Conservation (phyloP, 64 coral and sea anemone genomes). For the Montipora efflorescens region DNA sequence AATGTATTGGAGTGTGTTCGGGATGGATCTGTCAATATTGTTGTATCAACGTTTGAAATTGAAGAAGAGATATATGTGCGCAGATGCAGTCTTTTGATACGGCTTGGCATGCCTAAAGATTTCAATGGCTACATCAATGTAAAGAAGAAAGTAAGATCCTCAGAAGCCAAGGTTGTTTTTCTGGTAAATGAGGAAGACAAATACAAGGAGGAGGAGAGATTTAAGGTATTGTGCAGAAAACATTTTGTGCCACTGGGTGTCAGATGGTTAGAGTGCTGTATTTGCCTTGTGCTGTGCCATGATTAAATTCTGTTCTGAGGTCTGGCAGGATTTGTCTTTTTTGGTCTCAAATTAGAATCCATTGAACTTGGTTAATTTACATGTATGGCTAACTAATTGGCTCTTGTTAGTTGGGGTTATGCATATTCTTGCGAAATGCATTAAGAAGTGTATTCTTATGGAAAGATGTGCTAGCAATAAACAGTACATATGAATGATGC, state of each 20-base stretch:
- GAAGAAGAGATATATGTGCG: slow-evolving; percentile 38
- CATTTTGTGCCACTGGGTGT: neutral
- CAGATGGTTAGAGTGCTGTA: too few relatives aligned
- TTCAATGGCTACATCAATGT: slow-evolving; percentile 42
- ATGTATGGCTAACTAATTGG: too few relatives aligned
- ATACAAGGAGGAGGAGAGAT: neutral
- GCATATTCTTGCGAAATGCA: too few relatives aligned
- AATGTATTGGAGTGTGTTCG: slow-evolving; percentile 32
- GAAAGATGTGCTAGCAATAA: too few relatives aligned
- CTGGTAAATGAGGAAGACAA: slow-evolving; percentile 1
- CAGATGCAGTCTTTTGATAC: slow-evolving; percentile 42
- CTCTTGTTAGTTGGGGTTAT: too few relatives aligned
- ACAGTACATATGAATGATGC: too few relatives aligned
- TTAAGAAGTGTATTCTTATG: too few relatives aligned
- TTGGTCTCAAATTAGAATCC: too few relatives aligned
- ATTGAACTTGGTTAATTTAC: too few relatives aligned
- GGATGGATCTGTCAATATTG: slow-evolving; percentile 52
- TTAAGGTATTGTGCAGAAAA: neutral
- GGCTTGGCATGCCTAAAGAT: slow-evolving; percentile 47
- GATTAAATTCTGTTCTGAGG: too few relatives aligned
- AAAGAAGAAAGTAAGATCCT: slow-evolving; percentile 26
- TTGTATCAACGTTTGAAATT: slow-evolving; percentile 32
- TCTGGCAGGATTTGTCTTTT: too few relatives aligned
- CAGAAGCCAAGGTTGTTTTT: slow-evolving; percentile 11
- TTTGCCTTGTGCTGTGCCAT: too few relatives aligned